Conservation (phyloP, 2,888 invertebrate genomes). For the Lycia hirtaria region DNA sequence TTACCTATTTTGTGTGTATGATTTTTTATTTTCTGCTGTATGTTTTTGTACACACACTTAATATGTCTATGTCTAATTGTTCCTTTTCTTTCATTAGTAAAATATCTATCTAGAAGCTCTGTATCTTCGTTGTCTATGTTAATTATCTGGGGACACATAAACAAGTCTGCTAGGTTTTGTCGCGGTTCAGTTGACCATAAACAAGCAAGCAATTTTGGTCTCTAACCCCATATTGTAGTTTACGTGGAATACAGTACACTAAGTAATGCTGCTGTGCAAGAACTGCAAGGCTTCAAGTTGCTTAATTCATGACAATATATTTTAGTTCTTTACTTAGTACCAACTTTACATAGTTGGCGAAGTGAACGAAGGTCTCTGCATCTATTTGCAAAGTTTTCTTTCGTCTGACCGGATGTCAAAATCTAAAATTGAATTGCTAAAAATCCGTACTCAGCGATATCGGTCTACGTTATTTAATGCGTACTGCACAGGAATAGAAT, state of each 20-base stretch:
- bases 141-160: conserved; percentile 60
- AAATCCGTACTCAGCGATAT: too few relatives aligned
- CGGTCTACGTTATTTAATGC: too few relatives aligned
- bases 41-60: too few relatives aligned
- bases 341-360: too few relatives aligned
- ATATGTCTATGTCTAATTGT: neutral
- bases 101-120: conserved; percentile 11
- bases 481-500: too few relatives aligned
- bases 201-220: conserved; percentile 40
- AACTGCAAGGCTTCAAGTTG: neutral
- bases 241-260: neutral
- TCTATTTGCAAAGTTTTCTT: too few relatives aligned
- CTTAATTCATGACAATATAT: neutral
- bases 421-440: too few relatives aligned
- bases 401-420: too few relatives aligned
- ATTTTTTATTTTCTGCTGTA: too few relatives aligned
- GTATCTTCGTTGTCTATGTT: conserved; percentile 44
- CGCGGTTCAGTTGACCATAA: conserved; percentile 29
- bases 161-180: conserved; percentile 54
- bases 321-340: neutral
- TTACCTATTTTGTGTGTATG: too few relatives aligned
- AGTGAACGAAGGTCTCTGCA: too few relatives aligned
- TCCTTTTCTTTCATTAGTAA: neutral
- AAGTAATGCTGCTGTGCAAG: neutral
- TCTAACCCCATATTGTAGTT: conserved; percentile 1